A percentile compares a stretch with the other conserved stretches of the same genome.
phyloP scores from a whole-genome alignment of 1,140 invertebrate genomes.

The Drosophila setifemur region DNA sequence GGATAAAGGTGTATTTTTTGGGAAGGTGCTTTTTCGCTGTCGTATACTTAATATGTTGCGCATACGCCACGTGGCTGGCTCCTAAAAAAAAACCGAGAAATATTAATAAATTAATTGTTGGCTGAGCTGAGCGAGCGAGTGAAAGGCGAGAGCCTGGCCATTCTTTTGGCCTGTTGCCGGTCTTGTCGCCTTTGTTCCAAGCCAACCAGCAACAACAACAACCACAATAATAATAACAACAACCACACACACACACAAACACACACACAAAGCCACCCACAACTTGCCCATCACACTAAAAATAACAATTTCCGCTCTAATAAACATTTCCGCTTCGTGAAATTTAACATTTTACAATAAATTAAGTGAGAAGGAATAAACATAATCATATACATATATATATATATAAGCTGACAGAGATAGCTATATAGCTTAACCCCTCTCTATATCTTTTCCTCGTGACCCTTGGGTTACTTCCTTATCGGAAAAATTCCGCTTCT shows the following conservation, averaged over 20 bases:
- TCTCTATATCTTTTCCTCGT: not conserved
- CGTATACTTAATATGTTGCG: constrained; percentile 37
- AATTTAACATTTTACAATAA: constrained; percentile 81
- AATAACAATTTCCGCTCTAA: constrained; percentile 82
- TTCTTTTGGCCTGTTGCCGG: constrained; percentile 29
- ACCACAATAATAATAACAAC: not conserved
- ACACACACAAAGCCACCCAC: constrained; percentile 12
- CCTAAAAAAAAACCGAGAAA: constrained; percentile 22
- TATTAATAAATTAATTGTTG: constrained; percentile 74
- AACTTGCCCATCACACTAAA: constrained; percentile 72
- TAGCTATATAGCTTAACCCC: not conserved
- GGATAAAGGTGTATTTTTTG: constrained; percentile 18
- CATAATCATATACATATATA: constrained; percentile 53
- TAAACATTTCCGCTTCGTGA: constrained; percentile 82
- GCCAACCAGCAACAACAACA: constrained; percentile 15
- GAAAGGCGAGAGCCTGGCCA: constrained; percentile 1
- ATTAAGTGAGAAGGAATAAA: constrained; percentile 78
- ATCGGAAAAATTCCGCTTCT: constrained; percentile 28
- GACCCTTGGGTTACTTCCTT: constrained; percentile 29
- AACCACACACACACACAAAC: not conserved
- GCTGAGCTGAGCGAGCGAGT: constrained; percentile 41
- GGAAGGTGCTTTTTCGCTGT: not conserved
- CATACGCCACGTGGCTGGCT: constrained; percentile 33
- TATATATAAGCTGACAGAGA: constrained; percentile 3
- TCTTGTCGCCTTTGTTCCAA: constrained; percentile 44